Evolutionary conservation across 2,888 invertebrate genomes (phyloP).

Genomic region (Lymantria monacha): DNA sequence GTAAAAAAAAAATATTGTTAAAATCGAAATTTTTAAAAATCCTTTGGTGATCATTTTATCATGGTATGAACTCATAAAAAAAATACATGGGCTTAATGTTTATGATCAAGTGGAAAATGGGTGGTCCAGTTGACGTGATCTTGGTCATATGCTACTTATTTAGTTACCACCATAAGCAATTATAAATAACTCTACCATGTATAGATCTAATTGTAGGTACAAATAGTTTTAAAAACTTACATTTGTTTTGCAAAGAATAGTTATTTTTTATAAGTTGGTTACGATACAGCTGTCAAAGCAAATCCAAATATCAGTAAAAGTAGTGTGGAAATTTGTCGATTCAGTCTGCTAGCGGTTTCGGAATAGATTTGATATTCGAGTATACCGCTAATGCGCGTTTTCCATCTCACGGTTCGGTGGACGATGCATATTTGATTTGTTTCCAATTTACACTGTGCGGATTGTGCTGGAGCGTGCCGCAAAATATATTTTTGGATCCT

Average conservation of each 20-base stretch:
- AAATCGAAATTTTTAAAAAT: too few relatives aligned
- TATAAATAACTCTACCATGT: too few relatives aligned
- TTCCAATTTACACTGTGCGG: conserved; percentile 68
- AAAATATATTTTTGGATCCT: conserved; percentile 58
- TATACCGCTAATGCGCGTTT: conserved; percentile 66
- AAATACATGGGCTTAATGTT: too few relatives aligned
- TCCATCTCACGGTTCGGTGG: conserved; percentile 72
- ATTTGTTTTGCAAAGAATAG: neutral
- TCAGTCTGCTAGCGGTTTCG: conserved; percentile 48
- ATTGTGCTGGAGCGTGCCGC: conserved; percentile 41
- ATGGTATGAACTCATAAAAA: too few relatives aligned
- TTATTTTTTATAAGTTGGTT: neutral
- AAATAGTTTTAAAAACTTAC: too few relatives aligned
- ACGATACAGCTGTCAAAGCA: conserved; percentile 27
- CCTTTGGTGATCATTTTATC: too few relatives aligned
- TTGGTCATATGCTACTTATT: too few relatives aligned
- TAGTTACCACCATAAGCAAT: too few relatives aligned
- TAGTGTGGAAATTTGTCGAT: conserved; percentile 44
- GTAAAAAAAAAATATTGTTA: too few relatives aligned
- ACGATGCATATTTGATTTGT: conserved; percentile 79
- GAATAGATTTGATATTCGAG: conserved; percentile 56
- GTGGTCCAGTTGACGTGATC: too few relatives aligned
- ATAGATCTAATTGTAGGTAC: too few relatives aligned
- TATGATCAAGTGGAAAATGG: too few relatives aligned
- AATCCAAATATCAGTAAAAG: conserved; percentile 45